Conservation (phyloP, 2,888 invertebrate species). For the Eucera pruinosa region DNA sequence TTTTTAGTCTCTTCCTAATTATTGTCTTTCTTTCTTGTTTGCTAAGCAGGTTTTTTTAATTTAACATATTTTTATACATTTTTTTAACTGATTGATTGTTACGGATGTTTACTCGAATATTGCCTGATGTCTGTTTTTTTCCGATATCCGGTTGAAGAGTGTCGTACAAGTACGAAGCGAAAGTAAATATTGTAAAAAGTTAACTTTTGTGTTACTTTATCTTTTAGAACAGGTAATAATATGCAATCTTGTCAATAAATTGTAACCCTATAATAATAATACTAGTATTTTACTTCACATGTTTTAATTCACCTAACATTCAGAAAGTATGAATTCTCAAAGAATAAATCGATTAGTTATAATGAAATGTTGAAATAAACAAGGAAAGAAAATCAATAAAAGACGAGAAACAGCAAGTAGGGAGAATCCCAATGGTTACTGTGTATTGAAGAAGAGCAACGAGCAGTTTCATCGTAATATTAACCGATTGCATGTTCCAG, state of each 20-base stretch:
- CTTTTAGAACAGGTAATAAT: too few species aligned
- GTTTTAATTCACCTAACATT: background rate
- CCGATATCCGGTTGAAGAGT: background rate
- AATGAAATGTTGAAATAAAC: background rate
- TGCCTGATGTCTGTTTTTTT: background rate
- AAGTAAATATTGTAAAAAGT: too few species aligned
- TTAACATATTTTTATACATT: background rate
- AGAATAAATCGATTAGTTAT: background rate
- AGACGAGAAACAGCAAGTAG: background rate
- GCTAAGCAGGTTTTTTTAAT: background rate
- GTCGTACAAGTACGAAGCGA: too few species aligned
- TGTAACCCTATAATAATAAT: too few species aligned
- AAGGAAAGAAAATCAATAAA: constrained; percentile 10
- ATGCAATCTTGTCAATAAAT: too few species aligned
- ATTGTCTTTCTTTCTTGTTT: background rate
- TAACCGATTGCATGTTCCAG: background rate
- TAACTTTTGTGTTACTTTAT: too few species aligned
- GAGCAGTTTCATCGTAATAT: constrained; percentile 7
- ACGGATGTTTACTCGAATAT: background rate
- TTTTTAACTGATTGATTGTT: background rate
- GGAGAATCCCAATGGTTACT: constrained; percentile 1
- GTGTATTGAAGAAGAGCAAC: constrained; percentile 2
- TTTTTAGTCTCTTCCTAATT: background rate
- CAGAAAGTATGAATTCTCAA: background rate
- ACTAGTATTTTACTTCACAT: too few species aligned